Conservation (phyloP, 2,888 invertebrate genomes). For the Apamea sordens region DNA sequence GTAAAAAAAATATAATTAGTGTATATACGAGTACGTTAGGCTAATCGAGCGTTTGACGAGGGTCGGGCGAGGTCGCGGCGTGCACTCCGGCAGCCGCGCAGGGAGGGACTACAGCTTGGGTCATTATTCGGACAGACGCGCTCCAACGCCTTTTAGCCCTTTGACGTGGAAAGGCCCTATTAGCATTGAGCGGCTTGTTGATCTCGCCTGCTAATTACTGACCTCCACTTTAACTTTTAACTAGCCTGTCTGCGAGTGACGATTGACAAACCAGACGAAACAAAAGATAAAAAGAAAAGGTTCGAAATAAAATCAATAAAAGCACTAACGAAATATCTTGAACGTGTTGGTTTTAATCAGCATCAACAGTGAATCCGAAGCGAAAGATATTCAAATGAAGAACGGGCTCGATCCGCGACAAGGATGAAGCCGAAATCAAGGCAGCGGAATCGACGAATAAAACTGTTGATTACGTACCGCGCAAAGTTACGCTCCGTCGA, state of each 20-base stretch:
- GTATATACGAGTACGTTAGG: slow-evolving; percentile 78
- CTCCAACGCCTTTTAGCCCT: slow-evolving; percentile 88
- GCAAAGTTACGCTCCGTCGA: slow-evolving; percentile 86
- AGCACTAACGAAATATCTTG: slow-evolving; percentile 64
- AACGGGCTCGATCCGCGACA: slow-evolving; percentile 76
- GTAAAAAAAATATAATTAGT: slow-evolving; percentile 84
- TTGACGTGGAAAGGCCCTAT: slow-evolving; percentile 89
- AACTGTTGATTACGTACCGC: slow-evolving; percentile 87
- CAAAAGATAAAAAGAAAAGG: slow-evolving; percentile 45
- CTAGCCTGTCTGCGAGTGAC: slow-evolving; percentile 70
- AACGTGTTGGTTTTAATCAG: slow-evolving; percentile 81
- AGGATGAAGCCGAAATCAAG: slow-evolving; percentile 82
- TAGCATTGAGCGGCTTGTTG: slow-evolving; percentile 88
- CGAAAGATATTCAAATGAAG: slow-evolving; percentile 84
- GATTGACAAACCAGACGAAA: slow-evolving; percentile 70
- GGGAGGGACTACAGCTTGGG: slow-evolving; percentile 82
- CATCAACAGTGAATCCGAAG: slow-evolving; percentile 77
- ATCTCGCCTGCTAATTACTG: slow-evolving; percentile 88
- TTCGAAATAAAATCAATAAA: slow-evolving; percentile 57
- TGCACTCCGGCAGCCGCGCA: slow-evolving; percentile 73
- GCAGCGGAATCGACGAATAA: slow-evolving; percentile 85
- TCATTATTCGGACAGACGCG: slow-evolving; percentile 89
- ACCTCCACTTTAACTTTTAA: slow-evolving; percentile 83
- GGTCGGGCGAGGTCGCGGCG: slow-evolving; percentile 85
- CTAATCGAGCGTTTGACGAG: slow-evolving; percentile 89